Evolutionary conservation across 2,888 invertebrate genomes (phyloP).

Genomic region (Stenurella melanura): DNA sequence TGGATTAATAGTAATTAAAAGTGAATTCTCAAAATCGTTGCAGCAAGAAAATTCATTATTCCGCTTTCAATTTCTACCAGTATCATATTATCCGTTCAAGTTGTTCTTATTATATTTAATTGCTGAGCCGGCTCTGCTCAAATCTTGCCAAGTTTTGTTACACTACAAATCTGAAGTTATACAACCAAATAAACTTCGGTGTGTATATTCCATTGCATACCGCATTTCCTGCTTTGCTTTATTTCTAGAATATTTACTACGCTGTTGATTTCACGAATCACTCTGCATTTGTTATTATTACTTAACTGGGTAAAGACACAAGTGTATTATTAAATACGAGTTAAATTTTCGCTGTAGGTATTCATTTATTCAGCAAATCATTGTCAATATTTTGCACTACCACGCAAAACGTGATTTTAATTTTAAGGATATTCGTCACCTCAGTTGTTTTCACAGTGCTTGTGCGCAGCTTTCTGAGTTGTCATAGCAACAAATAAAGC

Average conservation of each 20-base stretch:
- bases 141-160: not conserved
- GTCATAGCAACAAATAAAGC: slow-evolving; percentile 57
- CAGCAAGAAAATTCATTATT: too few relatives aligned
- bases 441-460: not conserved
- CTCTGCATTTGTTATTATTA: too few relatives aligned
- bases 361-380: not conserved
- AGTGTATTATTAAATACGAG: not conserved
- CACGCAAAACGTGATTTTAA: slow-evolving; percentile 35
- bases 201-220: slow-evolving; percentile 19
- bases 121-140: not conserved
- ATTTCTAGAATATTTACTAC: too few relatives aligned
- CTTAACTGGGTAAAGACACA: too few relatives aligned
- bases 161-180: not conserved
- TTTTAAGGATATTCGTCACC: not conserved
- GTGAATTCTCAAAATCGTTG: too few relatives aligned
- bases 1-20: too few relatives aligned
- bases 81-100: not conserved
- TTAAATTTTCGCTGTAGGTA: not conserved
- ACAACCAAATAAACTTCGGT: slow-evolving; percentile 13
- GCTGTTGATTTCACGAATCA: too few relatives aligned
- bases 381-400: not conserved
- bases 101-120: not conserved
- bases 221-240: too few relatives aligned
- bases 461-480: slow-evolving; percentile 53
- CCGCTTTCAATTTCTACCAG: not conserved